Evolutionary conservation across 2,888 invertebrate genomes (phyloP).

Genomic region (Spisula solida): DNA sequence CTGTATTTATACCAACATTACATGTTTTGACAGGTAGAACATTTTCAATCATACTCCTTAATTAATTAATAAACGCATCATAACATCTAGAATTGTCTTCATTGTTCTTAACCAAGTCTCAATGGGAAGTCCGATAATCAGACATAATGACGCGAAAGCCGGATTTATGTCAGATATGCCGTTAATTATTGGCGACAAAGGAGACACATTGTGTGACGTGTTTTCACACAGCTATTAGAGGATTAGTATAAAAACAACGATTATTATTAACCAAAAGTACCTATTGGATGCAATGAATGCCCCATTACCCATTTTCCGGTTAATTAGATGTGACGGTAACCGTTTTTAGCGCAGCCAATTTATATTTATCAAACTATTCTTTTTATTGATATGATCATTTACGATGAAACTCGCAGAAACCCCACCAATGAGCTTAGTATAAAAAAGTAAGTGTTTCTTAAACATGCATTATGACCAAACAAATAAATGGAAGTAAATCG

Average conservation of each 20-base stretch:
- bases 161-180: not conserved
- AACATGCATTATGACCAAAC: too few relatives aligned
- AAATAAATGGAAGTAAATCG: too few relatives aligned
- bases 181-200: not conserved
- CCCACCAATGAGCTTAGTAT: too few relatives aligned
- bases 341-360: too few relatives aligned
- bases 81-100: not conserved
- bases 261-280: not conserved
- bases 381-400: too few relatives aligned
- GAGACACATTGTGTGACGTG: not conserved
- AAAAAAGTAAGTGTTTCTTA: too few relatives aligned
- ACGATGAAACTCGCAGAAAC: too few relatives aligned
- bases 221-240: not conserved
- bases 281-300: too few relatives aligned
- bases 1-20: not conserved
- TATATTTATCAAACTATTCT: too few relatives aligned
- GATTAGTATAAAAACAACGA: not conserved
- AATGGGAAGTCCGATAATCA: not conserved
- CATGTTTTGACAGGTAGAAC: not conserved
- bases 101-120: not conserved
- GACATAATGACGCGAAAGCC: not conserved
- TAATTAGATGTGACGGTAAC: too few relatives aligned
- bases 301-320: too few relatives aligned
- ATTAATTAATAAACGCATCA: not conserved
- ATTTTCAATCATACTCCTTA: not conserved